These are phyloP conservation scores for Steatornis caripensis DNA, from an alignment of 2,113 vertebrate genomes.

Conservation along the genomic window DNA sequence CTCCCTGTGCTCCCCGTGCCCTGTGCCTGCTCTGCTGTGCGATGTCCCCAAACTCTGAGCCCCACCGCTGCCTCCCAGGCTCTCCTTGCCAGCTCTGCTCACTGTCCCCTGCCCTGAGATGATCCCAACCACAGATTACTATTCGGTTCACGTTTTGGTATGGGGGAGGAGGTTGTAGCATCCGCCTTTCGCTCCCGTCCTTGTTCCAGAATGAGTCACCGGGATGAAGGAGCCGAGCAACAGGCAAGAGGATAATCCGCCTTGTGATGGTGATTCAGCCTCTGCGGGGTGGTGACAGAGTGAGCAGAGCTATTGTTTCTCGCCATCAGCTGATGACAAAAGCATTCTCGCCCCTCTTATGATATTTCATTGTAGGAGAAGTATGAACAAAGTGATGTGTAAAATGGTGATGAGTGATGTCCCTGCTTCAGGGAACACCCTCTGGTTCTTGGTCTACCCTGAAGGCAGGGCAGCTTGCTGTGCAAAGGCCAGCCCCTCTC, in stretches of 20 bases:
- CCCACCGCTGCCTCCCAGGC: not conserved
- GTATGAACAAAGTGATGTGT: not conserved
- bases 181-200: not conserved
- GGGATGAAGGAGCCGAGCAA: not conserved
- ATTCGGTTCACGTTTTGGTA: not conserved
- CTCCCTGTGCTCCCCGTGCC: no score
- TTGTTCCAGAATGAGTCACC: not conserved
- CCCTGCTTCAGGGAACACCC: not conserved
- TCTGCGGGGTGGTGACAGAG: not conserved
- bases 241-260: not conserved
- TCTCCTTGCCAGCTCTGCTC: not conserved
- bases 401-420: not conserved
- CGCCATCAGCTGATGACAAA: not conserved
- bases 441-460: not conserved
- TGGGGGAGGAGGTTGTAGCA: not conserved
- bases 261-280: slow-evolving; percentile 52
- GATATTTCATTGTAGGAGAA: not conserved
- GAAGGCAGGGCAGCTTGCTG: not conserved
- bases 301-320: slow-evolving; percentile 15
- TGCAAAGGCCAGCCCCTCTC: not conserved
- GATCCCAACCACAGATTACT: not conserved
- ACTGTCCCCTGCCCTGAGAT: not conserved
- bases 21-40: rapidly evolving
- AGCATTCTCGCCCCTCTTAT: not conserved
- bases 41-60: not conserved